These are phyloP conservation scores for Brachypteracias leptosomus DNA, from an alignment of 2,113 vertebrate genomes.

Conservation along the genomic window DNA sequence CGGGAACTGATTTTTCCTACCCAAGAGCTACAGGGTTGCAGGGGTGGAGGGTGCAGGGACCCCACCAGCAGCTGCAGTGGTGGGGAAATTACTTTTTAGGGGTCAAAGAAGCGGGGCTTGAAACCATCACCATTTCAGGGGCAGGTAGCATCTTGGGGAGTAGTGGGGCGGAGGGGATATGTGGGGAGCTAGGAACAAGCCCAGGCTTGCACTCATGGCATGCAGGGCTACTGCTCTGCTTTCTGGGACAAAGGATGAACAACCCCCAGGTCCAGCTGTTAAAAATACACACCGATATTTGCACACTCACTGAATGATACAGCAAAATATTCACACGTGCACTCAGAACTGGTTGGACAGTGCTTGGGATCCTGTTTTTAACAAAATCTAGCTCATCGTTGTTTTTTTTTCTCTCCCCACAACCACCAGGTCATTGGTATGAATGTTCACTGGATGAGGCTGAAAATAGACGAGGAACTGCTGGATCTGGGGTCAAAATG, in stretches of 20 bases:
- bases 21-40: fast-evolving
- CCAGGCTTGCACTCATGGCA: not conserved
- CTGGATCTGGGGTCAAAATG: not conserved
- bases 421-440: not conserved
- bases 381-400: not conserved
- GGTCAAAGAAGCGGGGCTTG: not conserved
- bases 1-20: not conserved
- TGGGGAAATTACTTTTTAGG: not conserved
- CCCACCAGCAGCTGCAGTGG: not conserved
- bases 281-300: not conserved
- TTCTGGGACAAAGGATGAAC: not conserved
- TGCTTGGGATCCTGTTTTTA: not conserved
- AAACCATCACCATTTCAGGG: fast-evolving
- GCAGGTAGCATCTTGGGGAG: not conserved
- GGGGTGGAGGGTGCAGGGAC: not conserved
- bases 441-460: fast-evolving
- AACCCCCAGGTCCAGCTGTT: not conserved
- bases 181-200: not conserved
- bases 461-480: not conserved
- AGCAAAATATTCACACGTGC: fast-evolving
- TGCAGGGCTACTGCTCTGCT: not conserved
- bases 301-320: fast-evolving
- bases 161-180: not conserved
- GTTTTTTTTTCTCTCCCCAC: not conserved
- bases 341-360: not conserved